Base-by-base conservation (phyloP, 2,797 vertebrate species). In the Sardinella longiceps region DNA sequence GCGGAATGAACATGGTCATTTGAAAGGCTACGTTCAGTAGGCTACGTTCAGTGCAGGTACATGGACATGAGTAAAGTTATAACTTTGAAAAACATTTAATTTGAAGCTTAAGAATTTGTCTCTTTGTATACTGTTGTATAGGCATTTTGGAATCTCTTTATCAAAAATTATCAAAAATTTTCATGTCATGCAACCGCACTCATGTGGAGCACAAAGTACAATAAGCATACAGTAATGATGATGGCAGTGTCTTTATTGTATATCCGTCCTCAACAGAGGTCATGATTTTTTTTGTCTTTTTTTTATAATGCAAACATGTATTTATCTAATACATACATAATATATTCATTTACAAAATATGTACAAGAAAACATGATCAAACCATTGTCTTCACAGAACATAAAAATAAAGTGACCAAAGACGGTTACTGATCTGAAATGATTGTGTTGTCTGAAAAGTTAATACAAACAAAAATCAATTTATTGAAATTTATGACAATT, bases 291-390 rank as follows among this genome's bases (percentile, higher is more conserved):
- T 33, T 18, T 70, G 37, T 70, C 37, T 37, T 37, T 2, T 1
- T 70, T 70, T 66, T 74, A 37, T 74, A 0, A 30, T 37, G 66
- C 66, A 74, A 5, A 30, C 30, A 37, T 74, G 15, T 74, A 74
- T 70, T 33, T 70, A 70, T 15, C n/a, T 63, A 70, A 33, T 37
- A 74, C 66, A 37, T 15, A 15, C 15, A 74, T 33, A 37, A 15
- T 15, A 74, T 33, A 37, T 18, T 63, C 9, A n/a, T 63, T 63
- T 74, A 74, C 66, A 74, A 74, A 74, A 74, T 74, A 74, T 37
- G 6, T 63, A 60, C 58, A 60, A 7, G 53, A 56, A 23, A 56
- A 56, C 1, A 56, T 23, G 20, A 6, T 58, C 23, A 58, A 58
- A 7, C 15, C 53, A 58, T 58, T n/a, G 20, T n/a, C 18, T n/a